Evolutionary conservation across 2,113 vertebrate species (phyloP).

Genomic region (Acrocephalus arundinaceus): DNA sequence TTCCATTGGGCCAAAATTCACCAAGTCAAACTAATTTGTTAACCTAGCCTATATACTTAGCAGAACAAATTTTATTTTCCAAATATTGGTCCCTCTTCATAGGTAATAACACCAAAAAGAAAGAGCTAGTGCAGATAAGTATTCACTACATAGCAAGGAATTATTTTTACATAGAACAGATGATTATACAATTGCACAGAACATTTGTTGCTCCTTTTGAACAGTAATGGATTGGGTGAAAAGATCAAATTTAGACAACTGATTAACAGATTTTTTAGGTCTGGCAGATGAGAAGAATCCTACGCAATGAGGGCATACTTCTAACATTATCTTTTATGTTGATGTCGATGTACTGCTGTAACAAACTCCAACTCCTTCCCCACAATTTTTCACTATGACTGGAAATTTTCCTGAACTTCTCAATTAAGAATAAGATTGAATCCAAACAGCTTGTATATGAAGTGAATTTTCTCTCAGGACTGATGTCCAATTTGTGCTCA

Average conservation of each 20-base stretch:
- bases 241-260: background rate
- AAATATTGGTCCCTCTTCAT: background rate
- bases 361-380: background rate
- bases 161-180: accelerated
- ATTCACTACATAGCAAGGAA: background rate
- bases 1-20: background rate
- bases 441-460: background rate
- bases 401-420: background rate
- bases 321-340: accelerated
- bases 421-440: background rate
- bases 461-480: background rate
- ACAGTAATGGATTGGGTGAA: accelerated
- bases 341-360: accelerated
- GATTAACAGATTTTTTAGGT: background rate
- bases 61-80: background rate
- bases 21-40: background rate
- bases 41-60: accelerated
- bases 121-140: background rate
- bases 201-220: background rate
- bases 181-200: background rate
- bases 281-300: background rate
- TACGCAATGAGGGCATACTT: accelerated
- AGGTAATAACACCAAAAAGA: background rate
- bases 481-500: background rate
- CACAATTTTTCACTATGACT: accelerated